Base-by-base conservation (phyloP, 1,140 invertebrate genomes). In the Bombus sibiricus region DNA sequence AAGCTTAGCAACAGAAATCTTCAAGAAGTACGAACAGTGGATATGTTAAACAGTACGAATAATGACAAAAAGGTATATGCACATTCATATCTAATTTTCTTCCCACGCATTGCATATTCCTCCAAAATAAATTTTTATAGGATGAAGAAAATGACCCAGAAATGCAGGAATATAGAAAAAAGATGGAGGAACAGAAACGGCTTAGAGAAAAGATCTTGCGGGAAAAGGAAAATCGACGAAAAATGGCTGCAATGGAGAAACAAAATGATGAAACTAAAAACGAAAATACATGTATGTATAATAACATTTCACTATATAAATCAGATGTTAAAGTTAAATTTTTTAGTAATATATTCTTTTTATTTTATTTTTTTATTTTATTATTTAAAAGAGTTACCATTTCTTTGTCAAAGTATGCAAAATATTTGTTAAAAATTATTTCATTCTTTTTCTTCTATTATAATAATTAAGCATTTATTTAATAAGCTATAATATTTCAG, bases 181-280 rank as follows among this genome's bases (percentile, higher is more conserved):
- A 96, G 91, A 96, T 97, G 88, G 96, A 97, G 90, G 96, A 97
- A 90, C 96, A 97, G 87, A 97, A 96, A 90, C 95, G 95, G 13
- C 84, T 96, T 72, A 94, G 96, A 22, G 96, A 97, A 88, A 95
- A 96, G 89, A 93, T 97, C 6, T 88, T 97, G 68, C 94, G 95
- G 8, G 95, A 96, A 91, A 97, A 97, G 90, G 96, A 97, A 92
- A 95, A 96, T 89, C 95, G 96, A 82, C 93, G 96, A 79, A 95
- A 96, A 90, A 94, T 96, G 86, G 96, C 96, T 10, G 96, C 96
- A 2, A 91, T 95, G 91, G 94, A 96, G 82, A 95, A 95, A 82
- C 91, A 94, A 81, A 91, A 89, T 66, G 91, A 93, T 28, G 91
- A 93, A 79, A 68, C 75, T 12, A 90, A 91, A 86, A 68, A 41